phyloP scores from a whole-genome alignment of 2,113 vertebrate species.

The Cyrtonyx montezumae region DNA sequence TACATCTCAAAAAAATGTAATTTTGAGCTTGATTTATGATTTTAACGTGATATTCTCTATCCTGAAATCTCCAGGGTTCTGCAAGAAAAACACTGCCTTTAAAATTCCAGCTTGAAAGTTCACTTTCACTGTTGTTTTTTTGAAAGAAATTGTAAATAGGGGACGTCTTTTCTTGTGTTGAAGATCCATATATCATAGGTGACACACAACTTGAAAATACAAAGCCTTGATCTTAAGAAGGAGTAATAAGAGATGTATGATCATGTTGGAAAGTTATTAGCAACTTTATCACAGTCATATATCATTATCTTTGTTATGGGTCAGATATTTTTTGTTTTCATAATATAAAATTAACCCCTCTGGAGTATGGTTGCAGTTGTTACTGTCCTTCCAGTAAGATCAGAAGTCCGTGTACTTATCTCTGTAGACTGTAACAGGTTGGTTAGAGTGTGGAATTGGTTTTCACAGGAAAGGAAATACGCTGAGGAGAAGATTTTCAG shows the following conservation, averaged over 20 bases:
- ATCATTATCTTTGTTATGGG: neutral
- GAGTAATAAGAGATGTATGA: neutral
- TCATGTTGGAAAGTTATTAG: neutral
- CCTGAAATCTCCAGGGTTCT: constrained; percentile 9
- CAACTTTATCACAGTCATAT: neutral
- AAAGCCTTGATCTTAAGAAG: constrained; percentile 16
- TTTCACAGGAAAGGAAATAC: constrained; percentile 38
- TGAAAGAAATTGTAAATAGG: constrained; percentile 5
- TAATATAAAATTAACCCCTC: constrained; percentile 16
- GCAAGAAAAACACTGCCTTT: neutral
- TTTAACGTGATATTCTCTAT: neutral
- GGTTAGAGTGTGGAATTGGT: constrained; percentile 31
- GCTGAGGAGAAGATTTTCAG: constrained; percentile 20
- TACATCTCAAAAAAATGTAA: constrained; percentile 13
- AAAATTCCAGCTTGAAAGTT: constrained; percentile 26
- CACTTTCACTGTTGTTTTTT: neutral
- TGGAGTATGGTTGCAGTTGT: neutral
- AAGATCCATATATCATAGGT: neutral
- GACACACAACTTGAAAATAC: neutral
- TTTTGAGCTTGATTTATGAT: constrained; percentile 30
- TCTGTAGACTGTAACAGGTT: constrained; percentile 41
- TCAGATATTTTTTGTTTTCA: neutral
- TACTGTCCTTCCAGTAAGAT: constrained; percentile 2
- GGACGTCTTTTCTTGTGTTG: neutral
- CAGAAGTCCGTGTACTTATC: constrained; percentile 36